phyloP scores from a whole-genome alignment of 2,113 vertebrate genomes.

The Tupaia tana region DNA sequence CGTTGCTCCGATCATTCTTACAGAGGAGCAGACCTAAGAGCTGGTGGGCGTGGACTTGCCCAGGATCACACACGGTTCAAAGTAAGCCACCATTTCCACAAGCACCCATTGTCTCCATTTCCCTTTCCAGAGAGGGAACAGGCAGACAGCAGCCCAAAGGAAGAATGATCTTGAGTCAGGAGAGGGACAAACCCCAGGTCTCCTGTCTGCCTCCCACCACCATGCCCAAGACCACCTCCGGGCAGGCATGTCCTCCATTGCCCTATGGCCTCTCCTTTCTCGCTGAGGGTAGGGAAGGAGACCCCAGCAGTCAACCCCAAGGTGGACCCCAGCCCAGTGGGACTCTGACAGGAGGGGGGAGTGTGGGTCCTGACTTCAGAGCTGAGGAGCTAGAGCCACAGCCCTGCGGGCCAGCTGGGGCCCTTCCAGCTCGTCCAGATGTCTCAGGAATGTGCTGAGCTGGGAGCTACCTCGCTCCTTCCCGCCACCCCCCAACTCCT shows the following conservation, averaged over 20 bases:
- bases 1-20: background rate
- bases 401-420: conserved; percentile 83
- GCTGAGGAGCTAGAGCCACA: conserved; percentile 77
- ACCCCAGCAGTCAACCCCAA: conserved; percentile 77
- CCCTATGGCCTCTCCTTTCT: background rate
- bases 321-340: conserved; percentile 72
- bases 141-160: background rate
- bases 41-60: background rate
- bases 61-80: background rate
- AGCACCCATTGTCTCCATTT: background rate
- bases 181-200: background rate
- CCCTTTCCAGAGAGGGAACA: background rate
- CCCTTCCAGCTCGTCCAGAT: conserved; percentile 87
- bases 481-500: conserved; percentile 61
- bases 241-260: background rate
- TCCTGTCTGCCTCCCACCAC: background rate
- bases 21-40: background rate
- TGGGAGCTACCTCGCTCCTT: conserved; percentile 85
- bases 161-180: conserved; percentile 29
- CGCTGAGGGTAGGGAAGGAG: conserved; percentile 60
- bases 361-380: conserved; percentile 84
- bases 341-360: conserved; percentile 68
- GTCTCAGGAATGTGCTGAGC: conserved; percentile 87
- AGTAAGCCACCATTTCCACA: background rate
- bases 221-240: background rate